Evolutionary conservation across 2,113 vertebrate species (phyloP).

Genomic region (Microtus pennsylvanicus): DNA sequence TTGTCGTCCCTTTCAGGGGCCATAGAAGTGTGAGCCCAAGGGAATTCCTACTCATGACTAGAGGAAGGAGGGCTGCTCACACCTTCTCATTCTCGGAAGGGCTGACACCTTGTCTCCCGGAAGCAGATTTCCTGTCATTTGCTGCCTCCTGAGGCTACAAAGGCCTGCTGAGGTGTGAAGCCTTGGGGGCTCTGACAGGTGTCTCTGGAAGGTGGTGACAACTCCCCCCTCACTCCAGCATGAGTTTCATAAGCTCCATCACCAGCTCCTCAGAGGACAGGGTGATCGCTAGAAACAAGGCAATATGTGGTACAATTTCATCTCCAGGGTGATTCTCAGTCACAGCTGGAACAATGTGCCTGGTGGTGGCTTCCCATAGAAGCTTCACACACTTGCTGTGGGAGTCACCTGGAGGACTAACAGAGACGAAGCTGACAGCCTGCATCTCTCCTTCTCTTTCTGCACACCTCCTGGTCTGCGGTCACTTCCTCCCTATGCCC

Average conservation of each 20-base stretch:
- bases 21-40: too few species aligned
- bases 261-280: background rate
- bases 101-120: accelerated
- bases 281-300: too few species aligned
- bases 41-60: background rate
- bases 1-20: accelerated
- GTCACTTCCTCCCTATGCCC: accelerated
- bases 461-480: accelerated
- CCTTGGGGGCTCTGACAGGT: background rate
- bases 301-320: background rate
- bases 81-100: background rate
- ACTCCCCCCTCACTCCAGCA: accelerated
- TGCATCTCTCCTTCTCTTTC: background rate
- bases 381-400: background rate
- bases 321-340: background rate
- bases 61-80: background rate
- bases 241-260: background rate
- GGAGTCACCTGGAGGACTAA: background rate
- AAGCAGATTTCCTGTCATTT: background rate
- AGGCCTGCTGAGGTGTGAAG: accelerated
- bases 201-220: background rate
- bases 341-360: background rate
- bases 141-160: accelerated
- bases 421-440: background rate
- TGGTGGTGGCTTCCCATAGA: background rate